Evolutionary conservation across 2,888 invertebrate species (phyloP), one percentile per base, ranked within the genome.

Genomic region (Xestia rhomboidea): DNA sequence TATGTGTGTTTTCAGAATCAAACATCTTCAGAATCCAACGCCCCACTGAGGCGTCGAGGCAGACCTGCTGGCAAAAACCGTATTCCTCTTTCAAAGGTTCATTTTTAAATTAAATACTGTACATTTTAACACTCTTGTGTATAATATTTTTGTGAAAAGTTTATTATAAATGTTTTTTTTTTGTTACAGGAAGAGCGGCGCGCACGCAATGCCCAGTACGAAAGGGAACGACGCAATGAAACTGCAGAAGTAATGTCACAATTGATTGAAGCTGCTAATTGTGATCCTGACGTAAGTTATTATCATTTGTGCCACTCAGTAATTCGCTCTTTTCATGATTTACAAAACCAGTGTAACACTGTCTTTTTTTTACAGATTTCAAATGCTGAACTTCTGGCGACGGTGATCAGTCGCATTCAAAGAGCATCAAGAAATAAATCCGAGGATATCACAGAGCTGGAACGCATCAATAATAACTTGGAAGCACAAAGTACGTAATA

Each of bases 151-250:
- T 41, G 34, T 34, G 10, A 41, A 41, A 41, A 41, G 41, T 11
- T 41, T 41, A 41, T 41, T 41, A 7, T 41, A 34, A 2, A 41
- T 41, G 41, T 21, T 64, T 11, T 49, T 44, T 0, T 64, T 38
- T 72, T 0, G 76, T 78, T 46, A 13, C 64, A 94, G 94, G 90
- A 89, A 51, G 92, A 94, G 72, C 82, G 91, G 1, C 91, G 93
- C 4, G 92, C 93, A 3, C 91, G 94, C 15, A 94, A 94, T 49
- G 92, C 94, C 0, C 90, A 88, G 10, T 94, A 94, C 63, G 94
- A 94, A 75, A 89, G 91, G 51, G 92, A 93, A 83, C 88, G 93
- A 21, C 89, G 94, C 18, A 83, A 87, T 38, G 92, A 92, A 66
- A 89, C 88, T 3, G 89, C 93, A 4, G 89, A 90, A 34, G 92